These are phyloP conservation scores for Drosophila eohydei DNA, from an alignment of 2,888 invertebrate genomes.

Conservation along the genomic window DNA sequence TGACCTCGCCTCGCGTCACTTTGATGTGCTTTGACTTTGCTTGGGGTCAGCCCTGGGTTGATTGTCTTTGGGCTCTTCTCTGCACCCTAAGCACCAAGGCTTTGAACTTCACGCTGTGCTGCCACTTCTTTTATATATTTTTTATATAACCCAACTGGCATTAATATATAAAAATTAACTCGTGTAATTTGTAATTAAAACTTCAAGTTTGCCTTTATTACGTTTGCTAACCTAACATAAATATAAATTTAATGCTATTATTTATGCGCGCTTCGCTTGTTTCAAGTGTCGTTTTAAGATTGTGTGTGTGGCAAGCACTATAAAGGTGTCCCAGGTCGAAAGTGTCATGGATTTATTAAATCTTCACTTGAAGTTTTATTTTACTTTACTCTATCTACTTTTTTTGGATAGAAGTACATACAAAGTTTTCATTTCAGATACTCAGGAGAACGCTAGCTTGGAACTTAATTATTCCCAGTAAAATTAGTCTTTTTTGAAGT, in stretches of 20 bases:
- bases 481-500: too few species aligned
- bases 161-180: slow-evolving; percentile 51
- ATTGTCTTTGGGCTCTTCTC: slow-evolving; percentile 22
- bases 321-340: slow-evolving; percentile 31
- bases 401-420: not conserved
- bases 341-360: slow-evolving; percentile 45
- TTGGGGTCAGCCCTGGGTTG: slow-evolving; percentile 61
- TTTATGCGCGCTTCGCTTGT: slow-evolving; percentile 56
- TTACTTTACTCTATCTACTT: not conserved
- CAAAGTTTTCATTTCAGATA: not conserved
- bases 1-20: slow-evolving; percentile 70
- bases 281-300: slow-evolving; percentile 57
- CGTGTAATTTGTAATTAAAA: slow-evolving; percentile 78
- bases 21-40: slow-evolving; percentile 72
- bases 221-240: slow-evolving; percentile 38
- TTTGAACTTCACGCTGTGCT: slow-evolving; percentile 75
- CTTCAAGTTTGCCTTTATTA: slow-evolving; percentile 52
- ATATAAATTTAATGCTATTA: slow-evolving; percentile 61
- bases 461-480: not conserved
- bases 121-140: slow-evolving; percentile 50
- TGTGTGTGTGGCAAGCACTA: not conserved
- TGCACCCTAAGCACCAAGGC: slow-evolving; percentile 46
- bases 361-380: slow-evolving; percentile 1
- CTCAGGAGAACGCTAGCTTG: not conserved
- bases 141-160: slow-evolving; percentile 32